Percentiles rank a stretch among this genome's conserved stretches.
Conservation (phyloP, 1,140 invertebrate genomes). For the Scaptomyza graminum region DNA sequence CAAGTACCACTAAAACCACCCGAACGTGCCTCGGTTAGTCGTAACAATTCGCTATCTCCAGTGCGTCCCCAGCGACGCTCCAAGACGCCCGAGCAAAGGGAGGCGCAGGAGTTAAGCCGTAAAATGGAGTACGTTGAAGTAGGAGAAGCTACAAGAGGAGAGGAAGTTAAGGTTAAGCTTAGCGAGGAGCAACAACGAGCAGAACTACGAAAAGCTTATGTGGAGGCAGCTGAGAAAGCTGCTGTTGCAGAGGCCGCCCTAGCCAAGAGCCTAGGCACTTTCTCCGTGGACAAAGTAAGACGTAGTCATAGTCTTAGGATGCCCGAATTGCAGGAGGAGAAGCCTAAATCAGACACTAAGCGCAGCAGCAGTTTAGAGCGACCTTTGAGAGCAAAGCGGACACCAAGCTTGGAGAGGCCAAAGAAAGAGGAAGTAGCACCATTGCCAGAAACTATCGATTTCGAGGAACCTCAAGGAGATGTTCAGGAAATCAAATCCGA, state of each 20-base stretch:
- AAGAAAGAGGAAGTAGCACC: not conserved
- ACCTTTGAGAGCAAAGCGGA: constrained; percentile 31
- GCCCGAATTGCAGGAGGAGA: constrained; percentile 24
- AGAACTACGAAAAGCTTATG: constrained; percentile 57
- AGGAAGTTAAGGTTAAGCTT: constrained; percentile 9
- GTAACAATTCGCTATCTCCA: constrained; percentile 68
- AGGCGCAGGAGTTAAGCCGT: constrained; percentile 26
- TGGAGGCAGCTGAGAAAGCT: constrained; percentile 62
- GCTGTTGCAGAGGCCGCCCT: constrained; percentile 61
- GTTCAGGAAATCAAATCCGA: too few species aligned
- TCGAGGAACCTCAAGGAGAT: not conserved
- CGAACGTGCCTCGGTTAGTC: constrained; percentile 54
- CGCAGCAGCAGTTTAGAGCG: constrained; percentile 65
- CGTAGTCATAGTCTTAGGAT: constrained; percentile 57
- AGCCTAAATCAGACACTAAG: constrained; percentile 40
- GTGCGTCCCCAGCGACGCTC: constrained; percentile 74
- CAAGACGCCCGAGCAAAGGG: constrained; percentile 71
- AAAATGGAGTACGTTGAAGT: constrained; percentile 60
- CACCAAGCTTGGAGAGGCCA: constrained; percentile 45
- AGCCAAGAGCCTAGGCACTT: constrained; percentile 32
- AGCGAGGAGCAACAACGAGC: constrained; percentile 57
- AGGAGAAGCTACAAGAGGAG: constrained; percentile 35
- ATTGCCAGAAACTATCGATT: not conserved
- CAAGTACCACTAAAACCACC: constrained; percentile 22
- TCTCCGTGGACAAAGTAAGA: constrained; percentile 36